Conservation (phyloP, 2,888 invertebrate species). For the Tachina lurida region DNA sequence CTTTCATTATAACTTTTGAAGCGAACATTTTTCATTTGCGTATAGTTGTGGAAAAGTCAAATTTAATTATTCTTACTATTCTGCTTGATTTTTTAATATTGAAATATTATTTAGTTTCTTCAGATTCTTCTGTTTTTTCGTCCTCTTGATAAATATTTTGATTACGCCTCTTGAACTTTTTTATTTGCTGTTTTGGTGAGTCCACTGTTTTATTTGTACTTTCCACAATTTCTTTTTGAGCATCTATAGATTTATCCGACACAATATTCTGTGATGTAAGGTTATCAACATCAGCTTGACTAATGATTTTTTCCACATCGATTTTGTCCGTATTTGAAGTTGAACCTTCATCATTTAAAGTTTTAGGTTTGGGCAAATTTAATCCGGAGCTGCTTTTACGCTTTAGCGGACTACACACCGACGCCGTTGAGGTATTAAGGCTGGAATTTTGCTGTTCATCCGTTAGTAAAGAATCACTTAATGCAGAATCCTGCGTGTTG, state of each 20-base stretch:
- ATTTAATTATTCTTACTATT: no score
- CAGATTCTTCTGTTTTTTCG: slow-evolving; percentile 59
- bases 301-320: slow-evolving; percentile 51
- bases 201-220: background rate
- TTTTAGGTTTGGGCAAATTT: slow-evolving; percentile 76
- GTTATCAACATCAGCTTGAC: slow-evolving; percentile 11
- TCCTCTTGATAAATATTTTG: slow-evolving; percentile 79
- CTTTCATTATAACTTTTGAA: no score
- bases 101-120: slow-evolving; percentile 14
- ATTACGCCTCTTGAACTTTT: slow-evolving; percentile 82
- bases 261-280: background rate
- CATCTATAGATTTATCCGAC: background rate
- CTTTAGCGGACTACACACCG: slow-evolving; percentile 75
- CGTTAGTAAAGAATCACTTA: slow-evolving; percentile 69
- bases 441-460: slow-evolving; percentile 70
- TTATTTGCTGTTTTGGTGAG: slow-evolving; percentile 75
- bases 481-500: slow-evolving; percentile 69
- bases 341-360: slow-evolving; percentile 30
- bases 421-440: slow-evolving; percentile 71
- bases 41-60: no score
- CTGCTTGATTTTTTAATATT: background rate
- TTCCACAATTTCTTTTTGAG: background rate
- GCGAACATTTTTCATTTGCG: no score
- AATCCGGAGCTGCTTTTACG: slow-evolving; percentile 76
- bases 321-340: slow-evolving; percentile 70